Percentiles rank a stretch among this genome's conserved stretches.
phyloP scores from a whole-genome alignment of 2,888 invertebrate species.

The Smittia sp. region DNA sequence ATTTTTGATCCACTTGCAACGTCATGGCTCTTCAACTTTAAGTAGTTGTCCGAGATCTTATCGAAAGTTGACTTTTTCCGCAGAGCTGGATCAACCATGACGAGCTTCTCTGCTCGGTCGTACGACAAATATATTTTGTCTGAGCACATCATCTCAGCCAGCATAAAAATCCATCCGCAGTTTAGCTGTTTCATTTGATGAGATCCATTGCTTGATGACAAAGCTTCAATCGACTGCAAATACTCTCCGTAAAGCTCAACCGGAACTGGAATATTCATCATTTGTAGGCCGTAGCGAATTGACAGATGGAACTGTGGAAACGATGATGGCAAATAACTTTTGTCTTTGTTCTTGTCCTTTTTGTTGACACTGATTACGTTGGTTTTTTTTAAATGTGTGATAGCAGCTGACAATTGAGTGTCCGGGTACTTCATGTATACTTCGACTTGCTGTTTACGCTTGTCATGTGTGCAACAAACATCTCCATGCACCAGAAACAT shows the following conservation, averaged over 20 bases:
- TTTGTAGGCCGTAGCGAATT: constrained; percentile 51
- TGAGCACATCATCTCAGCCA: constrained; percentile 54
- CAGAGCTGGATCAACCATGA: constrained; percentile 56
- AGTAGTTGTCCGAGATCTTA: constrained; percentile 28
- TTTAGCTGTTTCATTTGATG: constrained; percentile 52
- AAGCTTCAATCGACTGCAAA: constrained; percentile 46
- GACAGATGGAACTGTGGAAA: constrained; percentile 53
- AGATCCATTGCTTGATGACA: constrained; percentile 46
- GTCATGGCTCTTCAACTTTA: neutral
- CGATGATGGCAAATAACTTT: constrained; percentile 46
- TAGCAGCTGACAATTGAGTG: constrained; percentile 59
- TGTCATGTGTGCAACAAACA: constrained; percentile 63
- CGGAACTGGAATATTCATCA: constrained; percentile 44
- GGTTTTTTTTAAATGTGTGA: constrained; percentile 59
- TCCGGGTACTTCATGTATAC: constrained; percentile 73
- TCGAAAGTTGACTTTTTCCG: constrained; percentile 14
- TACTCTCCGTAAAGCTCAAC: constrained; percentile 50
- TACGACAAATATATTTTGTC: constrained; percentile 52
- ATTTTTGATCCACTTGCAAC: neutral
- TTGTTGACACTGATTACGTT: constrained; percentile 61
- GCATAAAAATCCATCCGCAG: constrained; percentile 55
- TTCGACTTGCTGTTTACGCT: constrained; percentile 64
- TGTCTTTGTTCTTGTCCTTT: constrained; percentile 45
- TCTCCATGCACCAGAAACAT: constrained; percentile 65
- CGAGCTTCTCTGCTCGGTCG: constrained; percentile 58